Evolutionary conservation across 2,113 vertebrate genomes (phyloP).

Genomic region (Platichthys stellatus): DNA sequence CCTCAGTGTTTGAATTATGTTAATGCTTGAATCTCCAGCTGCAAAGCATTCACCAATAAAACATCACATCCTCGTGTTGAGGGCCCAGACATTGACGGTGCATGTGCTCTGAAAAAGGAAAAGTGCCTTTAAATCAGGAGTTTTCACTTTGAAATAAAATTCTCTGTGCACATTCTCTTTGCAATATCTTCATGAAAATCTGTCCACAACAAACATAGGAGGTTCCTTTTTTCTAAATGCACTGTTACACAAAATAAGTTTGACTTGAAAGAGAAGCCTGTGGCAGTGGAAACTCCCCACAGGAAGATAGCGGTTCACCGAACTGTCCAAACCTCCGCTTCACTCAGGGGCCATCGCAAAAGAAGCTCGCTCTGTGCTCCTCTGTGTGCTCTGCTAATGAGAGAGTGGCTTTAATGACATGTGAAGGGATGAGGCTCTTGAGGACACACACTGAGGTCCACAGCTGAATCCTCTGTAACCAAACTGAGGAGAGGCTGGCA

Average conservation of each 20-base stretch:
- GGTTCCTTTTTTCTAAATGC: conserved; percentile 16
- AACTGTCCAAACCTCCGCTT: conserved; percentile 49
- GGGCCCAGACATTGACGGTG: background rate
- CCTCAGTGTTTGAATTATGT: background rate
- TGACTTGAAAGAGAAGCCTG: conserved; percentile 61
- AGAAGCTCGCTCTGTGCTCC: conserved; percentile 22
- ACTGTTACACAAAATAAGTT: conserved; percentile 26
- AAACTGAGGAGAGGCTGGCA: background rate
- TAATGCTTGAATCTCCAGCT: background rate
- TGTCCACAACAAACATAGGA: background rate
- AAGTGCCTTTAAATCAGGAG: no score
- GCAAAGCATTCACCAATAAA: conserved; percentile 11
- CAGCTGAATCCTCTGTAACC: conserved; percentile 21
- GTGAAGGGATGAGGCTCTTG: conserved; percentile 54
- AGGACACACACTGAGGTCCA: conserved; percentile 53
- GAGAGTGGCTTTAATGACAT: conserved; percentile 56
- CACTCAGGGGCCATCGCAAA: conserved; percentile 21
- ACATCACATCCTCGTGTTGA: background rate
- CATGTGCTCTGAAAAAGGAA: background rate
- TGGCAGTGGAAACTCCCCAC: conserved; percentile 55
- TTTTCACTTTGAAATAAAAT: no score
- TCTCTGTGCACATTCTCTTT: background rate
- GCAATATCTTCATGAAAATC: background rate
- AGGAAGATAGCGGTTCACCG: conserved; percentile 68
- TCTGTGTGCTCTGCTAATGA: conserved; percentile 62